Evolutionary conservation across 2,113 vertebrate genomes (phyloP).

Genomic region (Ptychochromis oligacanthus): DNA sequence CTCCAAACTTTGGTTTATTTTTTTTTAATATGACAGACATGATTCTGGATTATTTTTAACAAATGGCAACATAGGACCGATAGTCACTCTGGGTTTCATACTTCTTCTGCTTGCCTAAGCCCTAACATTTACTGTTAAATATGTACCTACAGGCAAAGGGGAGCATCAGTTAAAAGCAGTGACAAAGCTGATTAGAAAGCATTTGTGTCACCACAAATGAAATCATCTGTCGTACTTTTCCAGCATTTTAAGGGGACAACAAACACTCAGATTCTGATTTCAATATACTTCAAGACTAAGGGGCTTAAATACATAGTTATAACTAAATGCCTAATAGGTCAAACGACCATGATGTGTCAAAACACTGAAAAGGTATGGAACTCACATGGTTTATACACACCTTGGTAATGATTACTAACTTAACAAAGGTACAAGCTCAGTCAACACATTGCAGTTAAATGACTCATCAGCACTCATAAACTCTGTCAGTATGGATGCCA

Average conservation of each 20-base stretch:
- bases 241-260: neutral
- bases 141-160: slow-evolving; percentile 8
- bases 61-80: neutral
- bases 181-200: neutral
- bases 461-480: slow-evolving; percentile 12
- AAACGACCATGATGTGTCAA: neutral
- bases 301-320: neutral
- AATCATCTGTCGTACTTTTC: neutral
- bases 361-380: neutral
- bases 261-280: neutral
- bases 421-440: neutral
- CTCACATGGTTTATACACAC: neutral
- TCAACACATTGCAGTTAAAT: neutral
- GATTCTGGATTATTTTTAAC: neutral
- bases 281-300: neutral
- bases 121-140: slow-evolving; percentile 23
- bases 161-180: neutral
- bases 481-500: neutral
- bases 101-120: neutral
- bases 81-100: neutral
- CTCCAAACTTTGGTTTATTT: too few relatives aligned
- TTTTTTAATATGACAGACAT: too few relatives aligned
- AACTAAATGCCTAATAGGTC: neutral
- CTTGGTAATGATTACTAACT: neutral
- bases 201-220: neutral